Percentiles rank a stretch among this genome's conserved stretches.
These are phyloP conservation scores for Empis stercorea DNA, from an alignment of 2,888 invertebrate species.

Conservation along the genomic window DNA sequence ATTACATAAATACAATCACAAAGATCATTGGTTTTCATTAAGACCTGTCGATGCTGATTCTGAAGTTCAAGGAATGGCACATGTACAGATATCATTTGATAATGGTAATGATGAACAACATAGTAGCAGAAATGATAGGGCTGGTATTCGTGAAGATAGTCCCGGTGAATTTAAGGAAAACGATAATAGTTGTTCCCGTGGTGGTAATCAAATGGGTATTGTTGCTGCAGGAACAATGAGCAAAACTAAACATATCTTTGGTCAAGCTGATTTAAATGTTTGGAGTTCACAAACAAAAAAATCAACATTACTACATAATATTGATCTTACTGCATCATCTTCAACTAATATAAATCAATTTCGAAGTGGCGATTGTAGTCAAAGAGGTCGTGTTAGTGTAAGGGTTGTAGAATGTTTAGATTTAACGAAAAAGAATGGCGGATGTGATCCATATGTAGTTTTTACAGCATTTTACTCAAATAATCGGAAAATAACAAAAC, in stretches of 20 bases:
- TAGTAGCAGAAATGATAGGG: slow-evolving; percentile 4
- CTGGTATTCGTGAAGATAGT: slow-evolving; percentile 21
- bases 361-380: slow-evolving; percentile 10
- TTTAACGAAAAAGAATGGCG: slow-evolving; percentile 76
- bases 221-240: not conserved
- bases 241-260: slow-evolving; percentile 21
- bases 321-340: slow-evolving; percentile 4
- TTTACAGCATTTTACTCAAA: slow-evolving; percentile 70
- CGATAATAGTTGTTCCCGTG: too few relatives aligned
- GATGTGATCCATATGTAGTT: slow-evolving; percentile 81
- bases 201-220: not conserved
- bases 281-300: slow-evolving; percentile 13
- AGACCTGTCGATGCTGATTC: slow-evolving; percentile 77
- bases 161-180: too few relatives aligned
- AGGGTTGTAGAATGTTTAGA: slow-evolving; percentile 76
- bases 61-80: slow-evolving; percentile 83
- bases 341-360: slow-evolving; percentile 2
- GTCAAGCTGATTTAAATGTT: slow-evolving; percentile 12
- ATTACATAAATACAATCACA: slow-evolving; percentile 74
- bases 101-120: slow-evolving; percentile 15
- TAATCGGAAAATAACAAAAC: slow-evolving; percentile 62
- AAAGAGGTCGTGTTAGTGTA: slow-evolving; percentile 38
- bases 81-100: slow-evolving; percentile 54
- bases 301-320: slow-evolving; percentile 5
- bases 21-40: slow-evolving; percentile 85